These are phyloP conservation scores for Sycophaga agraensis DNA, from an alignment of 1,140 invertebrate genomes.

Conservation along the genomic window DNA sequence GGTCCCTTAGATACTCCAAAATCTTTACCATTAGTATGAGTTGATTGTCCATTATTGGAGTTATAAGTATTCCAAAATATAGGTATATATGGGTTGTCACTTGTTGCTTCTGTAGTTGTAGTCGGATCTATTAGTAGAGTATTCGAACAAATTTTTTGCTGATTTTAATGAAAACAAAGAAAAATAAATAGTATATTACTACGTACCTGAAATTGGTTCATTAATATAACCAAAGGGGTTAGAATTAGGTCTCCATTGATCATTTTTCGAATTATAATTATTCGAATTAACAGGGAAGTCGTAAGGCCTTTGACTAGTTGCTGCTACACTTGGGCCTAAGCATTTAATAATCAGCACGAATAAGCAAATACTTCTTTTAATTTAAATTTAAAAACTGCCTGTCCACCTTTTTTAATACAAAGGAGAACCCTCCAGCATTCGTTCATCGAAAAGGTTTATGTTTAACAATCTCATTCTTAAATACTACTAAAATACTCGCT, in stretches of 20 bases:
- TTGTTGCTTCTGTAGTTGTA: no score
- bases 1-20: no score
- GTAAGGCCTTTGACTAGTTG: not conserved
- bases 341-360: slow-evolving; percentile 6
- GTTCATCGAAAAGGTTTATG: not conserved
- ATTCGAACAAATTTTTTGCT: no score
- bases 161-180: not conserved
- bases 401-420: slow-evolving; percentile 4
- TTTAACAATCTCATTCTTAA: not conserved
- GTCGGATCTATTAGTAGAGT: no score
- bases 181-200: not conserved
- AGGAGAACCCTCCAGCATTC: not conserved
- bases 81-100: no score
- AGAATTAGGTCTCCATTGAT: not conserved
- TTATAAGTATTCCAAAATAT: no score
- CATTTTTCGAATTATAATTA: slow-evolving; percentile 24
- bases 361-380: no score
- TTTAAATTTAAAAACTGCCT: not conserved
- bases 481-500: not conserved
- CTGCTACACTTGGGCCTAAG: not conserved
- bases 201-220: not conserved
- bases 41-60: no score
- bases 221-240: not conserved
- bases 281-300: slow-evolving; percentile 7
- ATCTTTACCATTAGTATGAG: no score